These are phyloP conservation scores for Seira sanloemensis DNA, from an alignment of 2,888 invertebrate species.

Conservation along the genomic window DNA sequence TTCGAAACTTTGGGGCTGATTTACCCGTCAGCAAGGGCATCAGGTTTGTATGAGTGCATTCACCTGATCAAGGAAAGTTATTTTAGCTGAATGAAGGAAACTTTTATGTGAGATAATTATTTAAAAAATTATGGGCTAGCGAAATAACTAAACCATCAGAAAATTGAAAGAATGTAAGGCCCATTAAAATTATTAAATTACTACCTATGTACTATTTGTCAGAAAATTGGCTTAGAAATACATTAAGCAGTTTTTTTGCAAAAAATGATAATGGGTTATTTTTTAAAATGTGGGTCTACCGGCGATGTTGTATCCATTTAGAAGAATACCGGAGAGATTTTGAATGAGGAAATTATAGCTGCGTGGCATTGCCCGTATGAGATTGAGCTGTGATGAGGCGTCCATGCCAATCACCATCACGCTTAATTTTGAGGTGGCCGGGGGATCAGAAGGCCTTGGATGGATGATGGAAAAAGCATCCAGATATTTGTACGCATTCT, in stretches of 20 bases:
- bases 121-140: no score
- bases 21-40: constrained; percentile 76
- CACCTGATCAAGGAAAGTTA: constrained; percentile 74
- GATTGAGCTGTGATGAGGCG: constrained; percentile 75
- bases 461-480: background rate
- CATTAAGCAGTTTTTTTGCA: no score
- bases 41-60: constrained; percentile 78
- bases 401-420: constrained; percentile 76
- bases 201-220: no score
- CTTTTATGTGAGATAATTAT: no score
- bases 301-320: constrained; percentile 74
- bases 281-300: no score
- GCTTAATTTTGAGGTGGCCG: constrained; percentile 67
- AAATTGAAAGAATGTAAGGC: background rate
- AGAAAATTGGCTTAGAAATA: no score
- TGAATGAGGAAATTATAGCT: constrained; percentile 74
- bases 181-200: background rate
- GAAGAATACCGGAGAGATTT: constrained; percentile 74
- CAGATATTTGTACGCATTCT: background rate
- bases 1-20: constrained; percentile 52
- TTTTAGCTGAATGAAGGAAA: background rate
- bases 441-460: background rate
- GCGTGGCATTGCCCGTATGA: constrained; percentile 75
- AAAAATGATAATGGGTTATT: no score
- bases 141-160: no score